A percentile compares a stretch with the other conserved stretches of the same genome.
These are phyloP conservation scores for Xestobium rufovillosum DNA, from an alignment of 2,888 invertebrate species.

Conservation along the genomic window DNA sequence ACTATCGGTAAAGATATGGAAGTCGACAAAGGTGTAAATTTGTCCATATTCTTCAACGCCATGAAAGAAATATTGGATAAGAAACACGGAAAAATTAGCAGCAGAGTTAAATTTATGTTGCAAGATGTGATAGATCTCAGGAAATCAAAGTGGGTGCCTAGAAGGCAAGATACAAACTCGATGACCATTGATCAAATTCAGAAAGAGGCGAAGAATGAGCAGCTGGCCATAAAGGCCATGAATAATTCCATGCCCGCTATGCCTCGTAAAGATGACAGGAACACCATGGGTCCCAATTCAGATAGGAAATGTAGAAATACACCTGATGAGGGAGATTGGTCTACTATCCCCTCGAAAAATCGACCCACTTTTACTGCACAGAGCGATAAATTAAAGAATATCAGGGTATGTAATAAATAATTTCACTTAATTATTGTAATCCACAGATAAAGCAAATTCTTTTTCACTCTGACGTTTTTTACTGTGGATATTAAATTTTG, in stretches of 20 bases:
- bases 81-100: conserved; percentile 56
- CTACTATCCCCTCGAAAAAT: conserved; percentile 31
- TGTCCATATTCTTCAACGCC: conserved; percentile 55
- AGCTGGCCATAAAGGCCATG: conserved; percentile 57
- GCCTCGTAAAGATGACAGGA: conserved; percentile 56
- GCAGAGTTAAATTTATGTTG: conserved; percentile 38
- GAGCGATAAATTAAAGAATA: conserved; percentile 45
- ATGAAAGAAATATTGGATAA: conserved; percentile 66
- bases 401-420: conserved; percentile 37
- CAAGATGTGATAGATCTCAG: conserved; percentile 84
- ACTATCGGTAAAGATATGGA: conserved; percentile 86
- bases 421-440: not conserved
- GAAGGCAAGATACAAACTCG: conserved; percentile 80
- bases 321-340: conserved; percentile 40
- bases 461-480: not conserved
- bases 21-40: conserved; percentile 41
- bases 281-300: conserved; percentile 37
- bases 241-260: conserved; percentile 41
- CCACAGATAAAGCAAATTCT: too few relatives aligned
- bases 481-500: conserved; percentile 1
- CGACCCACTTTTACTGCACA: conserved; percentile 40
- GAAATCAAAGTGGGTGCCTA: conserved; percentile 74
- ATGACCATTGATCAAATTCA: conserved; percentile 94
- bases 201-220: conserved; percentile 78
- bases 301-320: conserved; percentile 35